Evolutionary conservation across 1,140 invertebrate genomes (phyloP), one percentile per base, ranked within the genome.

Genomic region (Drosophila biarmipes): DNA sequence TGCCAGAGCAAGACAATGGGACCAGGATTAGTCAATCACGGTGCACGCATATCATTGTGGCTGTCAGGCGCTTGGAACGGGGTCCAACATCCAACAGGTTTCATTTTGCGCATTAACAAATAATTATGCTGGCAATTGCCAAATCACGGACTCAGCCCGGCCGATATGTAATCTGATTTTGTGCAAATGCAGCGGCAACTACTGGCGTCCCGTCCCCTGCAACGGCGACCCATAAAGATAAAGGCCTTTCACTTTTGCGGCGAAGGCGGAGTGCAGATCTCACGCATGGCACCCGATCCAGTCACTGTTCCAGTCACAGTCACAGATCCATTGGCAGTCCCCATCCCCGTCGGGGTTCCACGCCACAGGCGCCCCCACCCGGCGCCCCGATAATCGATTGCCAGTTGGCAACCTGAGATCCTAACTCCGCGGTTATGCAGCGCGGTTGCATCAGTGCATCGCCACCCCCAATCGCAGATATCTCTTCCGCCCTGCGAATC

Each of bases 161-260:
- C 72, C 75, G 82, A 87, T 89, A 87, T 69, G 59, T 79, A 87
- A 87, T 89, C 84, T 82, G 54, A 87, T 78, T 76, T 78, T 63
- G 57, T 61, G 75, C 80, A 53, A 69, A 69, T 69, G 67, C 67
- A 69, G 24, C 31, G 11, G 35, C 58, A 40, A 24, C 59, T n/a
- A 17, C 42, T 15, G 14, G 17, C 5, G 35, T 27, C 11, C 51
- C 56, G 72, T 35, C 34, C 14, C 51, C 56, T 73, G 72, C 72
- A 73, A 10, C 69, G 34, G 31, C 72, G 82, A 79, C 84, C 82
- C 82, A 89, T 66, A 89, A 68, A 89, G 66, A 89, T 66, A 89
- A 68, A 89, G 66, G 77, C 82, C 82, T 87, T 87, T 87, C 82
- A 87, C 82, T 87, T 89, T 87, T 87, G 71, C 71, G 57, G 69